Base-by-base conservation (phyloP, 2,888 invertebrate species). In the Apoda limacodes region DNA sequence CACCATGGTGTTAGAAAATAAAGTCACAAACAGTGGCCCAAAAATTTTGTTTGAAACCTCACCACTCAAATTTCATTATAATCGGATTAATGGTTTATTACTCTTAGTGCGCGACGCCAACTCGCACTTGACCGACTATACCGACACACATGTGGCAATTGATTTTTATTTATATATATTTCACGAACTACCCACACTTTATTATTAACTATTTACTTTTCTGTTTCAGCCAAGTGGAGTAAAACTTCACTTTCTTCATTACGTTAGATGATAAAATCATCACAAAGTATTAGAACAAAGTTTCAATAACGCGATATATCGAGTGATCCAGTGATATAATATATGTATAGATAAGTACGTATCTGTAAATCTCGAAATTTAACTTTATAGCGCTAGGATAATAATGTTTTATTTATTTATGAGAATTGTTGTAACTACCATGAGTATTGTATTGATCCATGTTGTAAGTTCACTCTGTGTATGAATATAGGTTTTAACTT, bases 211-310 rank as follows among this genome's bases (percentile, higher is more conserved):
- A 12, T 32, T 4, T 13, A 15, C 26, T 37, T 40, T 48, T 52
- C 42, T 34, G 36, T 72, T 68, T 30, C 72, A 78, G 76, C 46
- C 67, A 71, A 59, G 72, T 68, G 44, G 74, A 74, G 26, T 76
- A 69, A 51, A 10, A 30, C 22, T 11, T 14, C 26, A 28, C 27
- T 19, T 40, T 35, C 40, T 37, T 43, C 44, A 28, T 25, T 23
- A 34, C 35, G 37, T 42, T 33, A 26, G 35, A 46, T 41, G 45
- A 44, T 45, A 52, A 43, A n/a, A n/a, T n/a, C n/a, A n/a, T n/a
- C n/a, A n/a, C n/a, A n/a, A n/a, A 74, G 75, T 74, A 74, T 74
- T 74, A 75, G 56, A 46, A 50, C 52, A 52, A 52, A 55, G 44
- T 54, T 52, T n/a, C n/a, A n/a, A n/a, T n/a, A n/a, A n/a, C n/a